These are phyloP conservation scores for Pipistrellus pygmaeus DNA, from an alignment of 2,797 vertebrate genomes.

Conservation along the genomic window DNA sequence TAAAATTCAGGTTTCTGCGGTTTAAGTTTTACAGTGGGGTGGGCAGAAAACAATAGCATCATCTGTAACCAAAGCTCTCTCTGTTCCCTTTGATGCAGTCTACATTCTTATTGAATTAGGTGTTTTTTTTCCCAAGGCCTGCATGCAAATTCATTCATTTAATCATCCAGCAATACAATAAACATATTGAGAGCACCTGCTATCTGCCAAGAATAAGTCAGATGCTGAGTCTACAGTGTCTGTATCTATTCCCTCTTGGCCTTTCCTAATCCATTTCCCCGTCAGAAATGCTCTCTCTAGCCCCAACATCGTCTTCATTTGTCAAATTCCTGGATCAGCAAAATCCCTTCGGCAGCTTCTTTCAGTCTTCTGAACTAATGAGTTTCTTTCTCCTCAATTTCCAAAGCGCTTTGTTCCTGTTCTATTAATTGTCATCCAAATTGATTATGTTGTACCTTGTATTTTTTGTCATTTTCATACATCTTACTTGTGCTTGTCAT, in stretches of 20 bases:
- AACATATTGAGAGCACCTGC: neutral
- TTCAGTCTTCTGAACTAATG: neutral
- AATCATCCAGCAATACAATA: neutral
- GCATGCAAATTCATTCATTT: neutral
- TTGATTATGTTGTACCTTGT: neutral
- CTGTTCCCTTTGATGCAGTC: neutral
- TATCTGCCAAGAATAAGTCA: neutral
- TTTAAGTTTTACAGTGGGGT: neutral
- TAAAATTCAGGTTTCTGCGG: neutral
- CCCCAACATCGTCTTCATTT: neutral
- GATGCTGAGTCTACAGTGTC: neutral
- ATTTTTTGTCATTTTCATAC: slow-evolving; percentile 7
- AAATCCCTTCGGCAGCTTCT: neutral
- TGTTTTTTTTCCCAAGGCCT: neutral
- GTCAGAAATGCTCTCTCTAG: neutral
- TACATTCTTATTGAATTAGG: neutral
- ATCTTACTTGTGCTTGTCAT: neutral
- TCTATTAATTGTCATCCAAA: neutral
- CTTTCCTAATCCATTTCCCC: neutral
- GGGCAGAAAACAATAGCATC: neutral
- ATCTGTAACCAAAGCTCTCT: neutral
- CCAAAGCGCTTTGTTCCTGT: neutral
- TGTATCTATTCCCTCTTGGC: neutral
- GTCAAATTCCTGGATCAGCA: neutral
- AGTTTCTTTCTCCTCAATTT: neutral